Percentiles rank a stretch among this genome's conserved stretches.
phyloP scores from a whole-genome alignment of 2,888 invertebrate species.

The Globia sparganii region DNA sequence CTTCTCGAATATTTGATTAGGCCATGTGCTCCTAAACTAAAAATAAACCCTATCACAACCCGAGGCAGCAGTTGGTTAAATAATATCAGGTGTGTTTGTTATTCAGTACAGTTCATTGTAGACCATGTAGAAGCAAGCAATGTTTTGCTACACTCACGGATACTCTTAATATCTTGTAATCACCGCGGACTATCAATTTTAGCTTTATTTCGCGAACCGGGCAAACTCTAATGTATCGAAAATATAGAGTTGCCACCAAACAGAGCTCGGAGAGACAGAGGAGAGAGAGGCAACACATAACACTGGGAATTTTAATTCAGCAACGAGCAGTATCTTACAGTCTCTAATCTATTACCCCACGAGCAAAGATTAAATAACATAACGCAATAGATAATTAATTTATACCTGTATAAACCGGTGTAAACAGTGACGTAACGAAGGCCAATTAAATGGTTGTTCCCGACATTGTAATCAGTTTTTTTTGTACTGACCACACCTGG shows the following conservation, averaged over 20 bases:
- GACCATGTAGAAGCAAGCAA: neutral
- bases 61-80: conserved; percentile 25
- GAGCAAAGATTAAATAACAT: too few species aligned
- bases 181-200: neutral
- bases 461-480: neutral
- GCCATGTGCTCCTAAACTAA: conserved; percentile 59
- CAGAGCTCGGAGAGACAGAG: neutral
- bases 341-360: neutral
- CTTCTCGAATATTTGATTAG: conserved; percentile 47
- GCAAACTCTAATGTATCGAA: neutral
- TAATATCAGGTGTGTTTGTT: conserved; percentile 31
- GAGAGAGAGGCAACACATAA: neutral
- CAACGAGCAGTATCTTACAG: neutral
- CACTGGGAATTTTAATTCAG: neutral
- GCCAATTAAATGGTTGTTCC: neutral
- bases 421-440: neutral
- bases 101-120: conserved; percentile 16
- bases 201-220: neutral
- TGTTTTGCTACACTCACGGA: neutral
- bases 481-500: neutral
- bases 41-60: conserved; percentile 45
- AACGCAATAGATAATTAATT: neutral
- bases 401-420: neutral
- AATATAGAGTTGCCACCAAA: neutral
- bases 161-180: conserved; percentile 4